phyloP scores from a whole-genome alignment of 2,888 invertebrate genomes.

The Aleiodes testaceus region DNA sequence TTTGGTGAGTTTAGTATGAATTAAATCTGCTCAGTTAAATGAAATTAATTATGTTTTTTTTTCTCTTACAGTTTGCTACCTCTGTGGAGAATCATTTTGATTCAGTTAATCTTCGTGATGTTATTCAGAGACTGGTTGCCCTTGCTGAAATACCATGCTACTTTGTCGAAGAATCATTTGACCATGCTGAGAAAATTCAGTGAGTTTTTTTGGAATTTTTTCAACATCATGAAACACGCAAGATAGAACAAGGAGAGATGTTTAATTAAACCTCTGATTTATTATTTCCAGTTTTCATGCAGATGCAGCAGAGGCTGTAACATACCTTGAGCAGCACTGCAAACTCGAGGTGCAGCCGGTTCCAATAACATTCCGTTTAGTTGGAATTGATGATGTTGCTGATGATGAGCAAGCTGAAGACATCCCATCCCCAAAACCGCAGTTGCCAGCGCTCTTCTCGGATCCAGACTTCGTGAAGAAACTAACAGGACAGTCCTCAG shows the following conservation, averaged over 20 bases:
- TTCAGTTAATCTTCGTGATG: conserved; percentile 56
- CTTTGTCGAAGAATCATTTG: conserved; percentile 51
- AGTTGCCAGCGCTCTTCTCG: background rate
- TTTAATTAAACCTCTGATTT: too few relatives aligned
- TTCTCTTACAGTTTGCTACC: conserved; percentile 53
- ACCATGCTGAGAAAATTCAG: conserved; percentile 46
- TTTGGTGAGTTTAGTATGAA: conserved; percentile 49
- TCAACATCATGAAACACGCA: conserved; percentile 11
- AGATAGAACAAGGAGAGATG: conserved; percentile 14
- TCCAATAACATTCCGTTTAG: conserved; percentile 67
- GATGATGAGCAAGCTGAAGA: conserved; percentile 53
- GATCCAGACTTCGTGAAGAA: too few relatives aligned
- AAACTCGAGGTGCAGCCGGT: conserved; percentile 70
- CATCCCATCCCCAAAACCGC: background rate
- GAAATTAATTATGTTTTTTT: conserved; percentile 3
- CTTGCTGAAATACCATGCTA: conserved; percentile 59
- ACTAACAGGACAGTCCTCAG: conserved; percentile 8
- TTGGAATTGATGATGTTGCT: conserved; percentile 68
- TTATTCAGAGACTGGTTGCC: conserved; percentile 55
- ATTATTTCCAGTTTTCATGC: conserved; percentile 41
- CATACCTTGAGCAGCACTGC: conserved; percentile 72
- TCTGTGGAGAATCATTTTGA: conserved; percentile 45
- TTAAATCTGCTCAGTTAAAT: too few relatives aligned
- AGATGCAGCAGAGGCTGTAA: conserved; percentile 73
- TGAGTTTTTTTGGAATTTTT: conserved; percentile 63